These are phyloP conservation scores for Hydraecia micacea DNA, from an alignment of 2,888 invertebrate genomes.

Conservation along the genomic window DNA sequence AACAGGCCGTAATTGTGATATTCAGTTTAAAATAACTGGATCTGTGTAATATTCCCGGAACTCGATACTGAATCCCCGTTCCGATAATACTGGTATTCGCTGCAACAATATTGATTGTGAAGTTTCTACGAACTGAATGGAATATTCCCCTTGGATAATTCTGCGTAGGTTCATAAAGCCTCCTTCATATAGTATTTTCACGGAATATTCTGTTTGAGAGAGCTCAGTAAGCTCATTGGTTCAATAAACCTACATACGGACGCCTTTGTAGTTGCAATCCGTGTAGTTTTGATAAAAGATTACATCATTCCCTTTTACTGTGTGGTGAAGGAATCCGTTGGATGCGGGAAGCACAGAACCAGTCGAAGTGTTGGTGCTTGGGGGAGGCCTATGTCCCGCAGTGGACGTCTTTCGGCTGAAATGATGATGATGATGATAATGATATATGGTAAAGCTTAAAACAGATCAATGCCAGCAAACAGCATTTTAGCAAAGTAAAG, in stretches of 20 bases:
- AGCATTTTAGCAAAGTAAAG: neutral
- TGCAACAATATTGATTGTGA: constrained; percentile 21
- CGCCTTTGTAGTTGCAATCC: neutral
- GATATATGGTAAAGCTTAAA: neutral
- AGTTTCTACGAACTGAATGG: constrained; percentile 18
- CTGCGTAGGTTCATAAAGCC: neutral
- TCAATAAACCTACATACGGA: neutral
- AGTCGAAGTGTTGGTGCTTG: too few species aligned
- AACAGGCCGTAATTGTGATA: constrained; percentile 2
- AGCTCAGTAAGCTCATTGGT: constrained; percentile 5
- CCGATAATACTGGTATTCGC: neutral
- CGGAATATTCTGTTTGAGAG: neutral
- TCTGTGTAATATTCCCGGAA: constrained; percentile 21
- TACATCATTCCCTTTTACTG: neutral
- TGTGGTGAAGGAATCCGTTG: too few species aligned
- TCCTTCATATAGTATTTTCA: constrained; percentile 15
- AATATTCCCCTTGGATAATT: constrained; percentile 32
- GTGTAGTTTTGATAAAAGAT: neutral
- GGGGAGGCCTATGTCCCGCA: too few species aligned
- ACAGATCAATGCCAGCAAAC: neutral
- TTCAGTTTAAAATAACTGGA: constrained; percentile 21
- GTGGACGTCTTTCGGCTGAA: too few species aligned
- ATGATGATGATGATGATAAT: too few species aligned
- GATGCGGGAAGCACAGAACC: too few species aligned
- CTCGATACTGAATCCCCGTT: constrained; percentile 13